Evolutionary conservation across 2,888 invertebrate genomes (phyloP).

Genomic region (Isoperla grammatica): DNA sequence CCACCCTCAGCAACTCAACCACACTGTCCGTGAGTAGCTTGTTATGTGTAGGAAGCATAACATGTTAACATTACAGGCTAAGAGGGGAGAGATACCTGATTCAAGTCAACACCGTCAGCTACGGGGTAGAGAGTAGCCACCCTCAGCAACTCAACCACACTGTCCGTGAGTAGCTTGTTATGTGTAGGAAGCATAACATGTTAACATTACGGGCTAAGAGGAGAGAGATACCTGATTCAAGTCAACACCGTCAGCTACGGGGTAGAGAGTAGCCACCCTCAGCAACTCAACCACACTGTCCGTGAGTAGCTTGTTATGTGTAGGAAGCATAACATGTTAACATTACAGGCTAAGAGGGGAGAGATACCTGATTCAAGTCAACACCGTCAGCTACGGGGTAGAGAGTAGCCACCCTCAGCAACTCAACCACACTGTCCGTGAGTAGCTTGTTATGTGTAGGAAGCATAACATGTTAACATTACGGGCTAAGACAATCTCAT

Average conservation of each 20-base stretch:
- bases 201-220: too few relatives aligned
- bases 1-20: conserved; percentile 70
- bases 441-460: too few relatives aligned
- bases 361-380: conserved; percentile 78
- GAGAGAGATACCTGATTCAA: conserved; percentile 80
- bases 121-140: conserved; percentile 70
- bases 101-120: conserved; percentile 80
- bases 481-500: too few relatives aligned
- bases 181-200: too few relatives aligned
- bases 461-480: too few relatives aligned
- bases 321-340: too few relatives aligned
- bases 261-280: conserved; percentile 75
- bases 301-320: too few relatives aligned
- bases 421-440: conserved; percentile 79
- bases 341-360: too few relatives aligned
- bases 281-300: conserved; percentile 77
- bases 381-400: conserved; percentile 78
- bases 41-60: too few relatives aligned
- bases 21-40: conserved; percentile 69
- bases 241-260: conserved; percentile 81
- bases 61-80: too few relatives aligned
- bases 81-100: conserved; percentile 85
- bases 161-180: conserved; percentile 60
- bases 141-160: conserved; percentile 79
- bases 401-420: conserved; percentile 74